Percentiles rank a stretch among this genome's conserved stretches.
Evolutionary conservation across 1,140 invertebrate species (phyloP).

Genomic region (Bombus vancouverensis): DNA sequence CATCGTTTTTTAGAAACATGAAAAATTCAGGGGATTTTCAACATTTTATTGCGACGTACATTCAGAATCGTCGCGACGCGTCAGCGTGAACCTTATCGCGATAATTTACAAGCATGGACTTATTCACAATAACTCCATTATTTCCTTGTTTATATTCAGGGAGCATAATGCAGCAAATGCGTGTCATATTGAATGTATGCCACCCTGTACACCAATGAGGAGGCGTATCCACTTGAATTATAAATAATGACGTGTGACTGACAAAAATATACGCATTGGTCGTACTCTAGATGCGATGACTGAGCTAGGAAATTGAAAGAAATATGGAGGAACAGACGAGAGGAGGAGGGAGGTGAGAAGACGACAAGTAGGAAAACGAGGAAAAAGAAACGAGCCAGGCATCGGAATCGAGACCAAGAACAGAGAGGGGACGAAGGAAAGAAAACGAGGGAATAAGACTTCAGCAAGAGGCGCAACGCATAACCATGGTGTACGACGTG

Average conservation of each 20-base stretch:
- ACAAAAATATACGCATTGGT: slow-evolving; percentile 13
- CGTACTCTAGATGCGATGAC: not conserved
- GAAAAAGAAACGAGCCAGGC: not conserved
- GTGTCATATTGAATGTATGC: slow-evolving; percentile 24
- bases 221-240: slow-evolving; percentile 9
- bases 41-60: not conserved
- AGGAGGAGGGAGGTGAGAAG: no score
- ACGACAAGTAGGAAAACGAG: not conserved
- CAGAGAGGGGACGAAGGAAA: not conserved
- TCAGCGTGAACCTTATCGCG: not conserved
- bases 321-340: not conserved
- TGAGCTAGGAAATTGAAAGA: slow-evolving; percentile 5
- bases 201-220: not conserved
- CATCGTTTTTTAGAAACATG: no score
- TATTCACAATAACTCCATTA: not conserved
- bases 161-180: not conserved
- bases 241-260: slow-evolving; percentile 6
- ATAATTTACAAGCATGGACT: not conserved
- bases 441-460: slow-evolving; percentile 44
- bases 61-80: not conserved
- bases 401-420: not conserved
- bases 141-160: slow-evolving; percentile 22
- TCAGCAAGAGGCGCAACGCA: not conserved
- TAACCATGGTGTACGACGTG: slow-evolving; percentile 49
- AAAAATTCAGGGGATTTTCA: no score